A percentile compares a stretch with the other conserved stretches of the same genome.
These are phyloP conservation scores for Lateolabrax maculatus DNA, from an alignment of 2,797 vertebrate genomes.

Conservation along the genomic window DNA sequence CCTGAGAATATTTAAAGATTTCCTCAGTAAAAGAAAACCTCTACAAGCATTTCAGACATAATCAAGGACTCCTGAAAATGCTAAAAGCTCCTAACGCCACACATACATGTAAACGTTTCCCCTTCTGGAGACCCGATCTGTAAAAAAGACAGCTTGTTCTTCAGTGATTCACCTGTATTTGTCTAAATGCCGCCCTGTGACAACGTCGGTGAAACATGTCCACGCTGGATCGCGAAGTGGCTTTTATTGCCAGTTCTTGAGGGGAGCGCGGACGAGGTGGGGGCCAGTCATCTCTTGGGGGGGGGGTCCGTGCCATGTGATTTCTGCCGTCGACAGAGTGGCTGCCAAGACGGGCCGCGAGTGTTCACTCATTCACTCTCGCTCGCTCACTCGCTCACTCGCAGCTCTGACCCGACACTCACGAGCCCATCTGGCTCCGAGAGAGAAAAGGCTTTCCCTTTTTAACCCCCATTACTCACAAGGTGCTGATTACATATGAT, in stretches of 20 bases:
- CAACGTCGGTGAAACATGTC: slow-evolving; percentile 32
- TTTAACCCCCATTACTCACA: slow-evolving; percentile 79
- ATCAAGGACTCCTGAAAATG: slow-evolving; percentile 19
- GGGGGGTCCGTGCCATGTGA: slow-evolving; percentile 41
- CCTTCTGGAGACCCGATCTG: slow-evolving; percentile 26
- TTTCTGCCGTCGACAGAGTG: slow-evolving; percentile 33
- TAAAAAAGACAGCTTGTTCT: slow-evolving; percentile 55
- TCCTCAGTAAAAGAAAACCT: slow-evolving; percentile 30
- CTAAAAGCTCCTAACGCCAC: not conserved
- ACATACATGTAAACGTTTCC: slow-evolving; percentile 22
- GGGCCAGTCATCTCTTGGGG: slow-evolving; percentile 54
- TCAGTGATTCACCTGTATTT: slow-evolving; percentile 46
- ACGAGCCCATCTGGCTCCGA: slow-evolving; percentile 66
- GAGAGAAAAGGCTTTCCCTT: slow-evolving; percentile 64
- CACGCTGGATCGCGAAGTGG: slow-evolving; percentile 13
- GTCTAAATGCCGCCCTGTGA: slow-evolving; percentile 51
- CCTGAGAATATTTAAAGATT: not conserved
- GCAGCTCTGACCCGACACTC: slow-evolving; percentile 44
- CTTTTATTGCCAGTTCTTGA: slow-evolving; percentile 47
- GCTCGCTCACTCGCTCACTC: slow-evolving; percentile 47
- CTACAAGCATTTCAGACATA: slow-evolving; percentile 17
- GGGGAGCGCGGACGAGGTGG: slow-evolving; percentile 43
- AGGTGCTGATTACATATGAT: slow-evolving; percentile 79
- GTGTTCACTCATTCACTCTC: slow-evolving; percentile 52
- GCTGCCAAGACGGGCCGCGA: slow-evolving; percentile 43